phyloP scores from a whole-genome alignment of 92 coral and sea anemone genomes.

The Montipora capitata region DNA sequence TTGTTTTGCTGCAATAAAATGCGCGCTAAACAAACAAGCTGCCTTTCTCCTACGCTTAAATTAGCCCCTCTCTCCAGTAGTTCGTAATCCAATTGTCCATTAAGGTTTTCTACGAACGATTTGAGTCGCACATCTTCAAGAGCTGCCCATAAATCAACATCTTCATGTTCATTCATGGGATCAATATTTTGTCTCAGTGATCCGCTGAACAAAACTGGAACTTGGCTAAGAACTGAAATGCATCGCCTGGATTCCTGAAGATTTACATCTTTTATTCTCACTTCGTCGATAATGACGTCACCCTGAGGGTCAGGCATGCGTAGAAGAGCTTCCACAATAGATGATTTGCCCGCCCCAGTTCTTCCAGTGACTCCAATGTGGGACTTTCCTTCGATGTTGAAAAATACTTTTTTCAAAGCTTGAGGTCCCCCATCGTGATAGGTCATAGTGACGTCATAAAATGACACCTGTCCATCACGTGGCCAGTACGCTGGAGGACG shows the following conservation, averaged over 20 bases:
- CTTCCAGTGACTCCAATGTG: background rate
- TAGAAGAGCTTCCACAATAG: conserved; percentile 1
- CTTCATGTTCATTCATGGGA: background rate
- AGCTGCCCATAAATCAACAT: background rate
- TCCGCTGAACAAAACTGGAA: background rate
- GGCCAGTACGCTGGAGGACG: background rate
- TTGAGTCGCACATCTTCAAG: background rate
- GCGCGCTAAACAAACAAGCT: background rate
- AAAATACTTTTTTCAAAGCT: background rate
- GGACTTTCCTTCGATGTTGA: background rate
- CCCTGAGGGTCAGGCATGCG: conserved; percentile 10
- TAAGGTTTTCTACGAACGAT: background rate
- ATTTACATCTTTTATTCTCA: background rate
- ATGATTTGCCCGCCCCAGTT: background rate
- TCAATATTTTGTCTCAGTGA: background rate
- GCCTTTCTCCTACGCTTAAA: background rate
- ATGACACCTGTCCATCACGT: background rate
- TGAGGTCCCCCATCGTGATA: background rate
- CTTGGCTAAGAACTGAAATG: background rate
- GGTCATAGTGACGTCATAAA: background rate
- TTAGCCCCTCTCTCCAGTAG: background rate
- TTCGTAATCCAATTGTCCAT: background rate
- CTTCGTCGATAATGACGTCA: background rate
- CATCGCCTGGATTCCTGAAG: background rate
- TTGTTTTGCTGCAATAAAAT: background rate